These are phyloP conservation scores for Conger conger DNA, from an alignment of 2,113 vertebrate genomes.

Conservation along the genomic window DNA sequence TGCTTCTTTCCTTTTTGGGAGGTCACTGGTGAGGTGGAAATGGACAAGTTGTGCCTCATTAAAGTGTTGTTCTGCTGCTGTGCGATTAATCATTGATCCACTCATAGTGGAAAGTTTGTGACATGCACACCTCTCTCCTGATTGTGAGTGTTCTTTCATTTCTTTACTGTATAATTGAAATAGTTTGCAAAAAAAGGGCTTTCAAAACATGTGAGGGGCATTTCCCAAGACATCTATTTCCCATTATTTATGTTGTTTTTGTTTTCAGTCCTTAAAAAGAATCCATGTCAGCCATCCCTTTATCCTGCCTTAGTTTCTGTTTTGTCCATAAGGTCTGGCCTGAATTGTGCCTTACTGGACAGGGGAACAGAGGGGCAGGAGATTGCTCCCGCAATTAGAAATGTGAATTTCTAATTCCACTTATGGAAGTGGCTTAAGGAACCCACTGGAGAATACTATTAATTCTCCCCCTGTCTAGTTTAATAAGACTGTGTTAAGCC, in stretches of 20 bases:
- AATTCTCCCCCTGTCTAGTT: constrained; percentile 46
- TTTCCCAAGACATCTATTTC: background rate
- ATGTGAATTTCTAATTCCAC: constrained; percentile 60
- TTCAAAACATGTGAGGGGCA: background rate
- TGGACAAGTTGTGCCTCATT: background rate
- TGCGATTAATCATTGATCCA: background rate
- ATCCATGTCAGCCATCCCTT: constrained; percentile 39
- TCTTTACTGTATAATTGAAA: background rate
- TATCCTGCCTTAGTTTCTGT: constrained; percentile 50
- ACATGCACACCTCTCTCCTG: background rate
- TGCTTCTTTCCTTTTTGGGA: background rate
- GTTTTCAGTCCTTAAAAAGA: background rate
- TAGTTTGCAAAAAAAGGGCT: background rate
- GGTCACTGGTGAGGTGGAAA: background rate
- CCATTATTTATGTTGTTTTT: background rate
- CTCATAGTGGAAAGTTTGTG: background rate
- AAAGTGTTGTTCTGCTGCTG: background rate
- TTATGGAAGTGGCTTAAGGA: constrained; percentile 59
- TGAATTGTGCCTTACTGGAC: constrained; percentile 54
- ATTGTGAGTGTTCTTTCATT: background rate
- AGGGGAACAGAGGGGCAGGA: constrained; percentile 3
- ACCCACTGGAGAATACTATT: constrained; percentile 57
- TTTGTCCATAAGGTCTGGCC: constrained; percentile 59
- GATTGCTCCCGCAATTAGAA: constrained; percentile 63
- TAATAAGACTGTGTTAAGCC: constrained; percentile 51